phyloP scores from a whole-genome alignment of 2,797 vertebrate species.

The Vespertilio murinus region DNA sequence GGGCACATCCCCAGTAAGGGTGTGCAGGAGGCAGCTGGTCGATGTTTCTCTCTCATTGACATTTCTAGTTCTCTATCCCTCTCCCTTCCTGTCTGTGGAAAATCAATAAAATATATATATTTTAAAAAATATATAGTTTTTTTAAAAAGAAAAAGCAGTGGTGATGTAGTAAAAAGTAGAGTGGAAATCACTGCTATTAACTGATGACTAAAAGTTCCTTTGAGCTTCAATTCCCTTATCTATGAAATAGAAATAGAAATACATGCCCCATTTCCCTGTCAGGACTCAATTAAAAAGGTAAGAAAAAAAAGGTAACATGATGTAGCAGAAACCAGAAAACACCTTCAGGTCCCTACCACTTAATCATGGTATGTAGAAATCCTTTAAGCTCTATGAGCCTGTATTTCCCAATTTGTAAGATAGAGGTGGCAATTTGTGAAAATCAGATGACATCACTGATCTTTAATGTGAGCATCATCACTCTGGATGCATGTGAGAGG shows the following conservation, averaged over 20 bases:
- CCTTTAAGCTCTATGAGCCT: background rate
- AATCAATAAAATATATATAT: too few relatives aligned
- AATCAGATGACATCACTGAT: background rate
- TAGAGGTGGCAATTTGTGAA: background rate
- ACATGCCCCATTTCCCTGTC: rapidly evolving
- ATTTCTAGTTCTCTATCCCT: too few relatives aligned
- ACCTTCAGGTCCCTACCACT: background rate
- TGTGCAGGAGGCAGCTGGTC: too few relatives aligned
- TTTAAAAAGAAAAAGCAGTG: background rate
- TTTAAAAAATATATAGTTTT: too few relatives aligned
- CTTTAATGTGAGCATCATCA: background rate
- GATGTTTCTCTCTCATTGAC: too few relatives aligned
- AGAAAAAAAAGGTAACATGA: background rate
- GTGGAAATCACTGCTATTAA: background rate
- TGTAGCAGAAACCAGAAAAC: background rate
- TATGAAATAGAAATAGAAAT: background rate
- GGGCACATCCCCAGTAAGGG: too few relatives aligned
- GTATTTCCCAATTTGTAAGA: background rate
- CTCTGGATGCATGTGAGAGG: background rate
- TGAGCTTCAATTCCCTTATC: background rate
- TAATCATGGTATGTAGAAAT: background rate
- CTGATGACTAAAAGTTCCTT: background rate
- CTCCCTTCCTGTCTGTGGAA: too few relatives aligned
- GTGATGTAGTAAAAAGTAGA: background rate
- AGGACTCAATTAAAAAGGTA: background rate